phyloP scores from a whole-genome alignment of 2,888 invertebrate genomes.

The Phortica okadai region DNA sequence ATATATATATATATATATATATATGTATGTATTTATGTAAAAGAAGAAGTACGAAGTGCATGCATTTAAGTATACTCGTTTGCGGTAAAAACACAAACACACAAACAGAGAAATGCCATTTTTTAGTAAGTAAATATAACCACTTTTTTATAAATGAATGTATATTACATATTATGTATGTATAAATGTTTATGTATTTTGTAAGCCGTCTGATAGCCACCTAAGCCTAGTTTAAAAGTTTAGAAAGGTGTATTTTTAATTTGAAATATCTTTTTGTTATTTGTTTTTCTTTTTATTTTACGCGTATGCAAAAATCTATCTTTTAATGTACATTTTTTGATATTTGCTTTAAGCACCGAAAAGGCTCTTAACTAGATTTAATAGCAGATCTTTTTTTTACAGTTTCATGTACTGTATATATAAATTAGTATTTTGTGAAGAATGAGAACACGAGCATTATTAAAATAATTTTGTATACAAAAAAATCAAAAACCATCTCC shows the following conservation, averaged over 20 bases:
- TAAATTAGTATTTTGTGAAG: not conserved
- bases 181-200: constrained; percentile 64
- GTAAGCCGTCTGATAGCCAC: constrained; percentile 52
- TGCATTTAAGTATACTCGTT: constrained; percentile 49
- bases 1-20: constrained; percentile 4
- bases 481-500: not conserved
- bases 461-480: not conserved
- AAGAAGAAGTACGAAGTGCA: constrained; percentile 12
- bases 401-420: not conserved
- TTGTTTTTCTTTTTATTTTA: constrained; percentile 49
- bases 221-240: constrained; percentile 27
- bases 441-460: not conserved
- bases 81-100: constrained; percentile 50
- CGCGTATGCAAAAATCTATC: constrained; percentile 40
- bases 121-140: constrained; percentile 48
- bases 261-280: constrained; percentile 48
- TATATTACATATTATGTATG: constrained; percentile 46
- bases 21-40: not conserved
- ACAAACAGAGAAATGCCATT: constrained; percentile 59
- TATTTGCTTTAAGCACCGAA: constrained; percentile 62
- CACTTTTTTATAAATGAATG: constrained; percentile 50
- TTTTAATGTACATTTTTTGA: constrained; percentile 56
- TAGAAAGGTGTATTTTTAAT: not conserved
- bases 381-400: constrained; percentile 16
- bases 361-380: constrained; percentile 35